phyloP scores from a whole-genome alignment of 1,140 invertebrate species.

The Temnothorax curvispinosus region DNA sequence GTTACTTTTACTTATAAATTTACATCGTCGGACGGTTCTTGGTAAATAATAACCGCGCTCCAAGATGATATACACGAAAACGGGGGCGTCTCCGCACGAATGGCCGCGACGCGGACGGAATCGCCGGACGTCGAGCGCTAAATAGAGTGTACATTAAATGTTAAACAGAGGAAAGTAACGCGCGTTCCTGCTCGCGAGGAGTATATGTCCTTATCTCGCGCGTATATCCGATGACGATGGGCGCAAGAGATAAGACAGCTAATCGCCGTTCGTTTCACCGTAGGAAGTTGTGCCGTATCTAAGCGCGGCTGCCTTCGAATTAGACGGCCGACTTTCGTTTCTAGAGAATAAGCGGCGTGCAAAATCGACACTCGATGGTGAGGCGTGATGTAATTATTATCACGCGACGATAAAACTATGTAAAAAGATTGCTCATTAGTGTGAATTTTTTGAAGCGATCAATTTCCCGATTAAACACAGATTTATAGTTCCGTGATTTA shows the following conservation, averaged over 20 bases:
- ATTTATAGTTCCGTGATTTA: background rate
- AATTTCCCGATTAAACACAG: background rate
- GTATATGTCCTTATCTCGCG: constrained; percentile 27
- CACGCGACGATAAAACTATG: background rate
- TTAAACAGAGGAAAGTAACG: constrained; percentile 47
- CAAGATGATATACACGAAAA: constrained; percentile 17
- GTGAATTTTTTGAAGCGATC: background rate
- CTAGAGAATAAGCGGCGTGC: background rate
- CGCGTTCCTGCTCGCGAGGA: background rate
- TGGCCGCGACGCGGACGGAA: background rate
- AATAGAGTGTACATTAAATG: constrained; percentile 27
- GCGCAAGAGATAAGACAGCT: constrained; percentile 18
- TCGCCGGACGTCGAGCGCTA: background rate
- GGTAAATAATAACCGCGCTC: constrained; percentile 4
- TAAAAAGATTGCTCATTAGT: background rate
- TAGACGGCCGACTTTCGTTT: constrained; percentile 29
- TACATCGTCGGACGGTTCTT: constrained; percentile 16
- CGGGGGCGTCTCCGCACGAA: constrained; percentile 5
- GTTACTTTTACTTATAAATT: constrained; percentile 58
- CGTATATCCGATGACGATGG: constrained; percentile 47
- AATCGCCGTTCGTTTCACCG: constrained; percentile 31
- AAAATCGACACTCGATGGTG: background rate
- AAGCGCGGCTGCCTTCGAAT: background rate
- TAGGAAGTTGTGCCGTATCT: constrained; percentile 32
- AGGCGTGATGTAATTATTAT: constrained; percentile 33